These are phyloP conservation scores for Pantherophis alleghaniensis DNA, from an alignment of 2,797 vertebrate species.

Conservation along the genomic window DNA sequence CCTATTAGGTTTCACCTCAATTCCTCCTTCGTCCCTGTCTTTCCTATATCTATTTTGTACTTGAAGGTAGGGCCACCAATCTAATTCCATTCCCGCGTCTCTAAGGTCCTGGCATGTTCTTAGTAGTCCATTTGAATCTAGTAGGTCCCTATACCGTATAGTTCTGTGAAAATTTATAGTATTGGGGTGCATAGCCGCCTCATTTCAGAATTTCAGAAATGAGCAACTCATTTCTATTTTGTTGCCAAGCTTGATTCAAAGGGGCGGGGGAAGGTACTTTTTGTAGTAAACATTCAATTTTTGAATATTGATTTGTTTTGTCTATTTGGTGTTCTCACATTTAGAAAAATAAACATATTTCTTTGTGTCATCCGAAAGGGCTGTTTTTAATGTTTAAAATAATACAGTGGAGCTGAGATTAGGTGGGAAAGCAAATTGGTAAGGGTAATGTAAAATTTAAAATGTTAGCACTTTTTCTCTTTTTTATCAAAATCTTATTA, in stretches of 20 bases:
- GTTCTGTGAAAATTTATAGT: too few relatives aligned
- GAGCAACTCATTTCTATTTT: background rate
- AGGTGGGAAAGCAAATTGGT: background rate
- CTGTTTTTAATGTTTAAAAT: background rate
- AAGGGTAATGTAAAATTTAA: background rate
- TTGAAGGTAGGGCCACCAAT: too few relatives aligned
- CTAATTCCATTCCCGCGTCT: too few relatives aligned
- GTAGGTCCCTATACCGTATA: too few relatives aligned
- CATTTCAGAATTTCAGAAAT: too few relatives aligned
- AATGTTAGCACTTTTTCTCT: background rate
- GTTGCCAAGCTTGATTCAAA: background rate
- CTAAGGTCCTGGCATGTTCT: too few relatives aligned
- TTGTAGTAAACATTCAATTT: background rate
- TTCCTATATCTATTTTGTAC: too few relatives aligned
- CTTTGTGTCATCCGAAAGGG: background rate
- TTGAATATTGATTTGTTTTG: background rate
- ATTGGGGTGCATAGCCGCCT: too few relatives aligned
- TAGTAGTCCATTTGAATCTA: too few relatives aligned
- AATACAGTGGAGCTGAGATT: background rate
- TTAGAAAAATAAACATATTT: background rate
- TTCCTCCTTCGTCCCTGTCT: too few relatives aligned
- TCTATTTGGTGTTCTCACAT: background rate
- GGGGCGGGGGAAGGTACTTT: background rate
- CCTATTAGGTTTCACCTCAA: too few relatives aligned
- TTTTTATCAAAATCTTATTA: background rate